Conservation (phyloP, 2,888 invertebrate genomes). For the Caenorhabditis macrosperma region DNA sequence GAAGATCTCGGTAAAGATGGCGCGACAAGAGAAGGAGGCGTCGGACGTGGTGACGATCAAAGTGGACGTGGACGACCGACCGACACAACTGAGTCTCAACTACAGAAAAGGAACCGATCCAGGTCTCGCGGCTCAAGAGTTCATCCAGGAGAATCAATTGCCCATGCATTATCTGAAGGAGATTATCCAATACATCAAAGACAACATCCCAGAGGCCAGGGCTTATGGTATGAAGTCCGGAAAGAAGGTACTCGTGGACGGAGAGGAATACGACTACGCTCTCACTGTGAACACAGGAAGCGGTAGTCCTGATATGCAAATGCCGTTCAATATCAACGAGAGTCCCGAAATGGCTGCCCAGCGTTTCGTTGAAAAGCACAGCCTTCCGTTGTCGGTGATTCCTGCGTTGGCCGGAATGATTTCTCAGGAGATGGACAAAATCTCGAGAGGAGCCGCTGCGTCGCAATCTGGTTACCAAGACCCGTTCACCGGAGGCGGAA, state of each 20-base stretch:
- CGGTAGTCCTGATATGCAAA: conserved; percentile 86
- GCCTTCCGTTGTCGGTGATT: conserved; percentile 86
- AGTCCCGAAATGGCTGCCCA: conserved; percentile 95
- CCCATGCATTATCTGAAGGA: conserved; percentile 72
- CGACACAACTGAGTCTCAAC: conserved; percentile 68
- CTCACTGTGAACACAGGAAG: conserved; percentile 96
- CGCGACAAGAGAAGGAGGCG: conserved; percentile 43
- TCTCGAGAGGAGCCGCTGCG: conserved; percentile 8
- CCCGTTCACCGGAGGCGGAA: conserved; percentile 71
- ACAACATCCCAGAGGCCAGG: conserved; percentile 70
- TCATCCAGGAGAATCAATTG: conserved; percentile 71
- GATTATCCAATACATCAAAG: conserved; percentile 72
- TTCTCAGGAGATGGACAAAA: conserved; percentile 42
- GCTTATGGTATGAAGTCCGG: conserved; percentile 47
- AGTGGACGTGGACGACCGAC: conserved; percentile 75
- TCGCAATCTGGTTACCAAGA: conserved; percentile 26
- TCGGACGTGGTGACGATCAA: conserved; percentile 70
- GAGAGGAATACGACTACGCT: conserved; percentile 88
- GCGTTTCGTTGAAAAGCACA: conserved; percentile 89
- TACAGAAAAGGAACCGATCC: conserved; percentile 77
- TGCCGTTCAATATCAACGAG: conserved; percentile 92
- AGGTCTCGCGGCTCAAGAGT: conserved; percentile 70
- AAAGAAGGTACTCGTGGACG: conserved; percentile 54
- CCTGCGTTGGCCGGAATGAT: conserved; percentile 48
- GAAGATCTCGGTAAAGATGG: conserved; percentile 49